Evolutionary conservation across 2,888 invertebrate genomes (phyloP), one percentile per base, ranked within the genome.

Genomic region (Cheilosia impressa): DNA sequence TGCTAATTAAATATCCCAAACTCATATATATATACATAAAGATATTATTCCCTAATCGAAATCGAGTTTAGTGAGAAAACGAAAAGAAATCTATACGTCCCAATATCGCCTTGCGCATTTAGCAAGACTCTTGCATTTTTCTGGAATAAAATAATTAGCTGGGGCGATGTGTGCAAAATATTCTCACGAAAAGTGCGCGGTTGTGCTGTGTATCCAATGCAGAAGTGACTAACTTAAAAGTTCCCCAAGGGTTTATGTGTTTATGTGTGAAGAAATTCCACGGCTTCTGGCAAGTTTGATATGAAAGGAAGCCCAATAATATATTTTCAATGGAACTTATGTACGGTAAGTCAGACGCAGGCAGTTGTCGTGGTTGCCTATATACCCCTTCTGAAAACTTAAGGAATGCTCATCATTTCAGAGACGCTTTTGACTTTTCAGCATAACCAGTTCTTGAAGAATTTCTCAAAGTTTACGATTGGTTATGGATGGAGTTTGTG

Each of bases 331-430:
- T 76, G 76, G 78, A 81, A 69, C 57, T 57, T 60, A 68, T 60
- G 66, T 71, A 81, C 72, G 85, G 85, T 85, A 81, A 85, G 85
- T 81, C 31, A 41, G 41, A 47, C 53, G 68, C 53, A 57, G 38
- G 38, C 38, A 38, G 22, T n/a, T 38, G 19, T 34, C 22, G 58
- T 15, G 68, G 55, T 75, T 55, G 22, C 15, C 47, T 19, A 41
- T 19, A 41, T 17, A 17, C n/a, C n/a, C n/a, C n/a, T n/a, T n/a
- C 57, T 63, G 63, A 47, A 80, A 84, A 69, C 45, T 68, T 79
- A 55, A 75, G 75, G 84, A 80, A 84, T 85, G 75, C 75, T 72
- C 81, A 85, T 85, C 85, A 81, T 66, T 81, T 76, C 66, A 53
- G 75, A 84, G 75, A 84, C 75, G 80, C 76, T 81, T 76, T 75